phyloP scores from a whole-genome alignment of 1,140 invertebrate species.

The Magallana ariakensis region DNA sequence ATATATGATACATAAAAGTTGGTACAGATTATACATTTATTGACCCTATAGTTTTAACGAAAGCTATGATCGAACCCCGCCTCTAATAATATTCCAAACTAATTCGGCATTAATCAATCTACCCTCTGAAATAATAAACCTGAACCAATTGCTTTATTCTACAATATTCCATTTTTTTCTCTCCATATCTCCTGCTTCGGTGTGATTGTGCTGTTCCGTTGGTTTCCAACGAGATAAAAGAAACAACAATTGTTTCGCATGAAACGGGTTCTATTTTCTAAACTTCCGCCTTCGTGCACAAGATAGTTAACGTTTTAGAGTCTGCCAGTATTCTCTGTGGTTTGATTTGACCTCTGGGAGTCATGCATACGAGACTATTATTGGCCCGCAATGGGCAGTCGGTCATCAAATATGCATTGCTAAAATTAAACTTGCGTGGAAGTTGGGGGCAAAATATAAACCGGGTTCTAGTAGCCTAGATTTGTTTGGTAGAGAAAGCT shows the following conservation, averaged over 20 bases:
- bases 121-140: too few relatives aligned
- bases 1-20: too few relatives aligned
- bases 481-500: too few relatives aligned
- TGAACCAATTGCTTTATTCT: too few relatives aligned
- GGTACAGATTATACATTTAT: too few relatives aligned
- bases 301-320: background rate
- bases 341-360: background rate
- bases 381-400: slow-evolving; percentile 1
- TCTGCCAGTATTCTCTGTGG: background rate
- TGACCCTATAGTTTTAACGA: too few relatives aligned
- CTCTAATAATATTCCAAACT: too few relatives aligned
- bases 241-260: background rate
- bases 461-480: background rate
- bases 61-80: too few relatives aligned
- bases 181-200: too few relatives aligned
- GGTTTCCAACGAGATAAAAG: background rate
- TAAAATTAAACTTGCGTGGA: slow-evolving; percentile 1
- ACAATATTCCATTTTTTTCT: too few relatives aligned
- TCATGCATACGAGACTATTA: background rate
- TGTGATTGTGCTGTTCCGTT: background rate
- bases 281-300: background rate
- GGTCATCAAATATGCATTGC: slow-evolving; percentile 23
- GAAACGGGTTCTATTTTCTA: background rate
- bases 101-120: too few relatives aligned
- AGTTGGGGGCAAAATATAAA: background rate